These are phyloP conservation scores for Turritopsis dohrnii DNA, from an alignment of 30 jellyfish, hydroid and myxozoan species.

Conservation along the genomic window DNA sequence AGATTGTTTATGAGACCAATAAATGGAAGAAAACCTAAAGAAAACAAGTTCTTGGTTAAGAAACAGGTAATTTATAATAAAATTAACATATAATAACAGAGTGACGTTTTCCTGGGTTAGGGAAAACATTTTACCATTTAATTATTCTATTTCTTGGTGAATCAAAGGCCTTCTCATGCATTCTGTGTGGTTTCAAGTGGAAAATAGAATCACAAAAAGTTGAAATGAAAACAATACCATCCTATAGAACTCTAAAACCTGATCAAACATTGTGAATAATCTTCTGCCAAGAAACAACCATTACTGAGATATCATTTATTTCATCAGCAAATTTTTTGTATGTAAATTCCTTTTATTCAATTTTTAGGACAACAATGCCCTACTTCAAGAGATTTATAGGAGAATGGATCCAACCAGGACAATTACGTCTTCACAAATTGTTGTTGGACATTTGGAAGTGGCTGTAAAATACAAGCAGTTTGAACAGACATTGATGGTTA, in stretches of 20 bases:
- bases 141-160: no score
- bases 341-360: not conserved
- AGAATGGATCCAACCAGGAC: conserved; percentile 75
- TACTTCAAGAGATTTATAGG: conserved; percentile 55
- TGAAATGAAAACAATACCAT: no score
- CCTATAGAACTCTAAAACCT: no score
- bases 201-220: no score
- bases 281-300: no score
- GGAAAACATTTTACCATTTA: no score
- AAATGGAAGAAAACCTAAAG: not conserved
- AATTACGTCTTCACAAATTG: conserved; percentile 25
- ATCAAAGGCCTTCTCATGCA: no score
- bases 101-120: no score
- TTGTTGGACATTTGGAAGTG: conserved; percentile 64
- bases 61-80: conserved; percentile 42
- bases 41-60: conserved; percentile 32
- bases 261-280: no score
- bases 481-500: conserved; percentile 55
- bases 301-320: no score
- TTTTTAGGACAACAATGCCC: conserved; percentile 61
- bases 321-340: not conserved
- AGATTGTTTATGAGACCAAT: conserved; percentile 48
- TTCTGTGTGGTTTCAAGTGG: no score
- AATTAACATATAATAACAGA: no score
- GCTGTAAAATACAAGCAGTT: conserved; percentile 59